Evolutionary conservation across 2,888 invertebrate species (phyloP).

Genomic region (Schizaphis graminum): DNA sequence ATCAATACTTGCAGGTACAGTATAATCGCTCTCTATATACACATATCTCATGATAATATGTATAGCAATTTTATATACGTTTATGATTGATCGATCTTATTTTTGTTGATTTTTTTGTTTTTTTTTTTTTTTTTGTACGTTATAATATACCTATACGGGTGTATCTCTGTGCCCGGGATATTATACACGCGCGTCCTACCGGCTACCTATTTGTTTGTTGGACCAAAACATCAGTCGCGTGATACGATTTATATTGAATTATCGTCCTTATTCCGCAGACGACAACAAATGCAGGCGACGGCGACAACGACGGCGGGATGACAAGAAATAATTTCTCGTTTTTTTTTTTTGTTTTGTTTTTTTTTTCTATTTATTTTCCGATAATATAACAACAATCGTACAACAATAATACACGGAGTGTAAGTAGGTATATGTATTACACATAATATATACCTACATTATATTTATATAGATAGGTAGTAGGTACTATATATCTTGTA

Average conservation of each 20-base stretch:
- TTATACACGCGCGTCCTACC: conserved; percentile 1
- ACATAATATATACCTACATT: background rate
- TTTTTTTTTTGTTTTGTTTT: background rate
- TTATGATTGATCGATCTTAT: conserved; percentile 19
- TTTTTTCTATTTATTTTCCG: background rate
- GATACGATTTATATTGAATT: conserved; percentile 8
- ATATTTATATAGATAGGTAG: background rate
- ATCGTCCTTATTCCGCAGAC: background rate
- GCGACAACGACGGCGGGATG: background rate
- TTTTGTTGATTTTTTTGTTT: background rate
- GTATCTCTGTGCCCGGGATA: background rate
- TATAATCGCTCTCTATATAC: background rate
- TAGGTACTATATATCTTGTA: background rate
- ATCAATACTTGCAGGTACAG: background rate
- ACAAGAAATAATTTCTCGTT: background rate
- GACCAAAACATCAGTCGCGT: conserved; percentile 32
- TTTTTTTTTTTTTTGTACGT: background rate
- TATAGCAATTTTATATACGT: background rate
- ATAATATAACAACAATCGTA: background rate
- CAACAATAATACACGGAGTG: background rate
- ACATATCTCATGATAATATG: background rate
- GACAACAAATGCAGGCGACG: background rate
- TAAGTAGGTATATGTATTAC: background rate
- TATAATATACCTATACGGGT: background rate
- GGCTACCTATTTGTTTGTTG: conserved; percentile 45